Evolutionary conservation across 1,140 invertebrate species (phyloP).

Genomic region (Trichonephila inaurata): DNA sequence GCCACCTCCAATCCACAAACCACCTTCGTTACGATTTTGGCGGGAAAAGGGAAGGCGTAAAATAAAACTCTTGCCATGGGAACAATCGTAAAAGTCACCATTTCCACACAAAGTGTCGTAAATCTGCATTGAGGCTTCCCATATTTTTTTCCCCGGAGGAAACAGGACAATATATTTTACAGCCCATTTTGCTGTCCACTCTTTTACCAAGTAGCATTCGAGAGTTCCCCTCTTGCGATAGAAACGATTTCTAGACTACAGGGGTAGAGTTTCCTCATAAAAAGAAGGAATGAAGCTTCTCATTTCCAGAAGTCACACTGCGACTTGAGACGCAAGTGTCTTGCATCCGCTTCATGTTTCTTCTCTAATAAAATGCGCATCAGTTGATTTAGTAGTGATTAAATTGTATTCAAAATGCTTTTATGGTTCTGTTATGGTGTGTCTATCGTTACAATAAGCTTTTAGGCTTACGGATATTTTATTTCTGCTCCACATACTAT

Average conservation of each 20-base stretch:
- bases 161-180: slow-evolving; percentile 54
- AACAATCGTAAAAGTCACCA: slow-evolving; percentile 46
- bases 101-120: slow-evolving; percentile 38
- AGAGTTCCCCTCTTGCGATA: no score
- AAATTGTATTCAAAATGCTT: slow-evolving; percentile 10
- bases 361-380: background rate
- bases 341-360: background rate
- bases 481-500: no score
- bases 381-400: background rate
- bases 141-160: slow-evolving; percentile 9
- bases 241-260: background rate
- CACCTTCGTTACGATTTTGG: slow-evolving; percentile 17
- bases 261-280: background rate
- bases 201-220: slow-evolving; percentile 13
- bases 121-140: slow-evolving; percentile 29
- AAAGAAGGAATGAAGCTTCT: background rate
- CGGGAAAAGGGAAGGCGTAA: slow-evolving; percentile 46
- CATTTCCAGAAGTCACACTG: background rate
- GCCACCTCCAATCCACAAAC: background rate
- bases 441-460: background rate
- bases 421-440: background rate
- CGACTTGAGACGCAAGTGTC: background rate
- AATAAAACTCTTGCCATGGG: slow-evolving; percentile 47
- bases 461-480: background rate
- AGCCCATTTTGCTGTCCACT: slow-evolving; percentile 49